Base-by-base conservation (phyloP, 2,113 vertebrate genomes). In the Grus americana region DNA sequence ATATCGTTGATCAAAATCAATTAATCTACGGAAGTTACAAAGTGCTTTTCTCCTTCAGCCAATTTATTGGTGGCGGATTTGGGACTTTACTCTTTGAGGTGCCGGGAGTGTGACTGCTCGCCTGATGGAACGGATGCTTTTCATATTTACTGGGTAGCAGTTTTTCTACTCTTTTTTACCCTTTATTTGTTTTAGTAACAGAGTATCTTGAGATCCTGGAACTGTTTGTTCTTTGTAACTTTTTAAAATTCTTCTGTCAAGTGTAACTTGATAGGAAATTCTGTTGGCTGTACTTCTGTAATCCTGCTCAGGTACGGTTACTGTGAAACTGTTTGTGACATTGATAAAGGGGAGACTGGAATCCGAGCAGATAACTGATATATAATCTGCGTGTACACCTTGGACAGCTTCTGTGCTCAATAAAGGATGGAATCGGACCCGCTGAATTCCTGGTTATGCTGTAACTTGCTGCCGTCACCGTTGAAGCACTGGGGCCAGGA, bases 21-120 rank as follows among this genome's bases (percentile, higher is more conserved):
- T 36, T 29, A 1, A 36, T 29, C 9, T 7, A 4, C 1, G 27
- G 12, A 24, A 38, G 80, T 24, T 29, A 12, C 17, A 5, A 84
- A 34, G 63, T 10, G 66, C 66, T 73, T 50, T 62, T 57, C 54
- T 90, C 63, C 76, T 42, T 11, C 75, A 42, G 57, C 68, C 57
- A 0, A 3, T 29, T 29, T 11, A 0, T 11, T 14, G 6, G 22
- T 24, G 42, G n/a, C 9, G 3, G 7, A 1, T 46, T 15, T 68
- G 86, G 75, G 49, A 68, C 79, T 30, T 14, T 1, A 5, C 50
- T 44, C 44, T 42, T 12, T 15, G 44, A 44, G 44, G 44, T 14
- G 44, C 44, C 15, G 44, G 44, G 44, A 16, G 44, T 14, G 44
- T 15, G 44, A 42, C 44, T 44, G 44, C 44, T 44, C 44, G 15